phyloP scores from a whole-genome alignment of 2,888 invertebrate species.

The Ctena decussata region DNA sequence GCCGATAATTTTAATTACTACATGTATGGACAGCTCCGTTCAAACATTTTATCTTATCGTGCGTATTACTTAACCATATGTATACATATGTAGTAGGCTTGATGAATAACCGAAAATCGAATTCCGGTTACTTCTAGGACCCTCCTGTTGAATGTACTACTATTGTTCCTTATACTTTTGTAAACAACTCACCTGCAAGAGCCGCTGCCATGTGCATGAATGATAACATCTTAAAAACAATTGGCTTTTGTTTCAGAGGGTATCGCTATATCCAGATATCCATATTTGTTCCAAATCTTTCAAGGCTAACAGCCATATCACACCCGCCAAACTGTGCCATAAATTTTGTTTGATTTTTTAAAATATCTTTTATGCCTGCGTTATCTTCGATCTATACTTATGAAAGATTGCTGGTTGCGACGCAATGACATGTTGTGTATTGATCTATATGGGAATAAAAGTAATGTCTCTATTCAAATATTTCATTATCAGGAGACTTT shows the following conservation, averaged over 20 bases:
- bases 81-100: too few relatives aligned
- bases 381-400: conserved; percentile 2
- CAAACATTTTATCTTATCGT: too few relatives aligned
- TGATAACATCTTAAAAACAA: conserved; percentile 40
- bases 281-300: neutral
- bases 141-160: too few relatives aligned
- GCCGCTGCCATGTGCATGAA: conserved; percentile 63
- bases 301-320: neutral
- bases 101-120: too few relatives aligned
- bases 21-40: too few relatives aligned
- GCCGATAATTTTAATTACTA: too few relatives aligned
- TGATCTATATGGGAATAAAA: neutral
- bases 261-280: neutral
- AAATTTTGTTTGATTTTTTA: neutral
- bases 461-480: neutral
- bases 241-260: neutral
- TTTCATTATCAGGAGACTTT: neutral
- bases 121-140: too few relatives aligned
- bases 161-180: too few relatives aligned
- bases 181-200: conserved; percentile 46
- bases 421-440: neutral
- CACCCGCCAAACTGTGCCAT: neutral
- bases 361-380: neutral
- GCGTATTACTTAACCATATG: too few relatives aligned
- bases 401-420: neutral